Base-by-base conservation (phyloP, 2,888 invertebrate species). In the Eupithecia pulchellata region DNA sequence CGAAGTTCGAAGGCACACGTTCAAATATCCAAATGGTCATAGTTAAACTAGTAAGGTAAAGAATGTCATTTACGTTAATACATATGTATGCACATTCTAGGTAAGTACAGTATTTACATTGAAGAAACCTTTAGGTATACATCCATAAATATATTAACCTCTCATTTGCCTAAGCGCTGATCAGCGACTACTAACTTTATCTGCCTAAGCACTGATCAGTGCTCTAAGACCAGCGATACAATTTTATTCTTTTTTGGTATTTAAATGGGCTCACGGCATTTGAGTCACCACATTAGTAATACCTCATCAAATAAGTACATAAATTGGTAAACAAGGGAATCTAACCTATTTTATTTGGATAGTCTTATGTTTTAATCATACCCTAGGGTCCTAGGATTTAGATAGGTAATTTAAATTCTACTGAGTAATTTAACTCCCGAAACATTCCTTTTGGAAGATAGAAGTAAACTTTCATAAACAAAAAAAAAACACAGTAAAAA, bases 1-100 rank as follows among this genome's bases (percentile, higher is more conserved):
- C 75, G 71, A 78, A 81, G 68, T 74, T 81, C 57, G 68, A 84
- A 84, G 86, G 84, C 86, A 86, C 81, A 64, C 83, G 66, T 66
- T 69, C 71, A 68, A 34, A 55, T 69, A 67, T 36, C 13, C 36
- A 65, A 39, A n/a, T 63, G 63, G 11, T 58, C 64, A 64, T 58
- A 36, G 14, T 42, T 52, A n/a, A 52, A 52, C 4, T 52, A 13
- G 11, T 25, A 52, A 52, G 25, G 52, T 52, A 25, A 52, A 52
- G 25, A 25, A 52, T 20, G 20, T 47, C 1, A 20, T 47, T 20
- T 52, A 52, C 13, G 4, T 25, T 25, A 39, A n/a, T 57, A 65
- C 8, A 14, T 36, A 14, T 52, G 4, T 39, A 20, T 47, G n/a
- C n/a, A 20, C 2, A 11, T 52, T 52, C 52, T 52, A 52, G 25